Base-by-base conservation (phyloP, 2,113 vertebrate genomes). In the Nycticebus coucang region DNA sequence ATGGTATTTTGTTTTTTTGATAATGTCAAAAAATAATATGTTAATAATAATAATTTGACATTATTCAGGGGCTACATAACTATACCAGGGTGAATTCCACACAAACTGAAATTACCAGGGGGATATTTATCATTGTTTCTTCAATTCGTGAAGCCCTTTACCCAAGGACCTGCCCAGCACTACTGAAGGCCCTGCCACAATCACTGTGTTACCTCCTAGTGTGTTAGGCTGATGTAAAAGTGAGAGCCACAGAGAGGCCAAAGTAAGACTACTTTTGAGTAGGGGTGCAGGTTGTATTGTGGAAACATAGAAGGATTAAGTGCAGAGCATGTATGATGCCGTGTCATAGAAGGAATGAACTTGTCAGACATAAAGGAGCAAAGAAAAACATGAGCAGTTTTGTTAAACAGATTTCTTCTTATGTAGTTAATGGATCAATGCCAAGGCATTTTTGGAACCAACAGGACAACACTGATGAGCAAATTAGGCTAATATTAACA, bases 381-480 rank as follows among this genome's bases (percentile, higher is more conserved):
- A 94, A 87, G 24, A 66, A 72, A 79, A 91, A 62, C 78, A 41
- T n/a, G 24, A 84, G 13, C 60, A 62, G 30, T 85, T 89, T 77
- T 55, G 62, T 74, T 57, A 62, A 69, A 55, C 79, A 92, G 19
- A 35, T 55, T 83, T 78, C n/a, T 94, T 91, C 79, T 77, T 89
- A 87, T 71, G 55, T 2, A 75, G 50, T 41, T 72, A 75, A 68
- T 90, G 33, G 45, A 57, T 82, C 33, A 72, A 35, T 45, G 50
- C 80, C 86, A 93, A 94, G 85, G 50, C 35, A 80, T 84, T 92
- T 96, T 69, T 68, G 57, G 77, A 94, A 78, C 81, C 93, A 53
- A 59, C 24, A 75, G 35, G 74, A 75, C 62, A 83, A 64, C 10
- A 86, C 10, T 37, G 69, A 62, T 78, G 64, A 89, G 50, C 62